Conservation (phyloP, 1,140 invertebrate genomes). For the Neoseiulus cucumeris region DNA sequence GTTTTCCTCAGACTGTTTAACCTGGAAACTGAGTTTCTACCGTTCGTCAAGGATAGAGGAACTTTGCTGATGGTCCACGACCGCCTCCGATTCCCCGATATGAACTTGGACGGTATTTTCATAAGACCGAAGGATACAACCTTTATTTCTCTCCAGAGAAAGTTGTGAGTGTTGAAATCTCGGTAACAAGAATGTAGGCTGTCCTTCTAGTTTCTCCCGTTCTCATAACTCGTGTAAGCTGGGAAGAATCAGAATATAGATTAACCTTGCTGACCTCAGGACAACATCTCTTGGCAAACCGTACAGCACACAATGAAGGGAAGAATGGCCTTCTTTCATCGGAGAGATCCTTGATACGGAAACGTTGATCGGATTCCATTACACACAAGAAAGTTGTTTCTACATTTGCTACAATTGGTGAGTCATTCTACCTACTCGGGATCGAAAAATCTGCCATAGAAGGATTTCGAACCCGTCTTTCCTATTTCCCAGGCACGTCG, state of each 20-base stretch:
- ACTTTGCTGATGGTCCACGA: not conserved
- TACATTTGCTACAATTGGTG: too few species aligned
- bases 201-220: too few species aligned
- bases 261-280: not conserved
- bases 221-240: not conserved
- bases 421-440: too few species aligned
- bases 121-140: not conserved
- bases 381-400: too few species aligned
- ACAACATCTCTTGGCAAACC: not conserved
- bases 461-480: too few species aligned
- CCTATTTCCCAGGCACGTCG: too few species aligned
- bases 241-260: not conserved
- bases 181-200: not conserved
- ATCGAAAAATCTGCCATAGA: too few species aligned
- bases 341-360: too few species aligned
- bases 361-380: too few species aligned
- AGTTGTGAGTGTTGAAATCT: not conserved
- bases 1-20: not conserved
- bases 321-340: not conserved
- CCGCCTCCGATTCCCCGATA: not conserved
- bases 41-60: not conserved
- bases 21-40: not conserved
- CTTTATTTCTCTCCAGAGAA: not conserved
- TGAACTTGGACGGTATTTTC: not conserved
- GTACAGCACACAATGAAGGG: not conserved